Evolutionary conservation across 2,888 invertebrate genomes (phyloP), one percentile per base, ranked within the genome.

Genomic region (Drosophila nr. perissopoda): DNA sequence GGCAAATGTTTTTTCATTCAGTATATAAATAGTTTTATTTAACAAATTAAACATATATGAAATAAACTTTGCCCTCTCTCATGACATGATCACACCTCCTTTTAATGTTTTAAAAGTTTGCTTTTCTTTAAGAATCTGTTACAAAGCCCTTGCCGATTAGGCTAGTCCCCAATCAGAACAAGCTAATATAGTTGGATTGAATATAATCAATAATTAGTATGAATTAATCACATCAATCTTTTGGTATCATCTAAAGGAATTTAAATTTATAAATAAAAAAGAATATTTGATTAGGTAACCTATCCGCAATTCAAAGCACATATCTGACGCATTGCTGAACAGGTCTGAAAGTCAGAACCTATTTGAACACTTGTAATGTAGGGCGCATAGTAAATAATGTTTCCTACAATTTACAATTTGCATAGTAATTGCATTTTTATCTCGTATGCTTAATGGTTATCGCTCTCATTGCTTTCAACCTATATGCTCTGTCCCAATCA

Each of bases 341-440:
- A 33, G 25, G n/a, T 18, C 0, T 27, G 61, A 33, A 56, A 38
- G 53, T 61, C 27, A 27, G 38, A 18, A 6, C 27, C 49, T 56
- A 38, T 25, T 63, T 33, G 21, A 42, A 13, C 3, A n/a, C 36
- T 34, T 31, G 21, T 65, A 31, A 25, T 51, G 51, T 52, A 18
- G n/a, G 8, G 38, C 25, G 33, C 2, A 34, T 10, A 4, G 27
- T n/a, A 13, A 16, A 57, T 48, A 27, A 57, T 57, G 51, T 33
- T 36, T 21, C 0, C 42, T 36, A 40, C n/a, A 42, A 52, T 49
- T 69, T 52, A 38, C 25, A 36, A 72, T 71, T 76, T 72, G 60
- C 72, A 76, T 76, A 57, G 54, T 61, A 65, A 76, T 68, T 76
- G 72, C 67, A 76, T 67, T 64, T 76, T 53, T 71, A 71, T 66